A percentile compares a stretch with the other conserved stretches of the same genome.
Evolutionary conservation across 2,113 vertebrate genomes (phyloP).

Genomic region (Glareola pratincola): DNA sequence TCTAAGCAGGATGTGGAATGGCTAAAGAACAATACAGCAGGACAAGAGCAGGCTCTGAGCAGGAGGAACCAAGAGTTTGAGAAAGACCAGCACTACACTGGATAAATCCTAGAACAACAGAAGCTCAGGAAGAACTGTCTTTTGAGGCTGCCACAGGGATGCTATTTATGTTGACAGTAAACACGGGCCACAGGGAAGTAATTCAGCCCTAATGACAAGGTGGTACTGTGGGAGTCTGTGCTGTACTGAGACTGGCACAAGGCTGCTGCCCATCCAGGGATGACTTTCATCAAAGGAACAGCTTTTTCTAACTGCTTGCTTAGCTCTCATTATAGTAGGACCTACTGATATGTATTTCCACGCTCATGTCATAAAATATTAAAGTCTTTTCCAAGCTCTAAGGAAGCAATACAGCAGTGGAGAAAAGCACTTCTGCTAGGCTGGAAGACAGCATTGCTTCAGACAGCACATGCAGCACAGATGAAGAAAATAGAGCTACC

Average conservation of each 20-base stretch:
- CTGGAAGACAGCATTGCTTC: neutral
- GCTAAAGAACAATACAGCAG: neutral
- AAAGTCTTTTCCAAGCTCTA: neutral
- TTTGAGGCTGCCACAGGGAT: neutral
- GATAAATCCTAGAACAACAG: neutral
- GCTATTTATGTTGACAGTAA: neutral
- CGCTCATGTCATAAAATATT: neutral
- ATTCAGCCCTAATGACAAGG: neutral
- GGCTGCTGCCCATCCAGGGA: neutral
- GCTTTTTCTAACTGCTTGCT: neutral
- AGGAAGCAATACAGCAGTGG: neutral
- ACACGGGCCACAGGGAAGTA: neutral
- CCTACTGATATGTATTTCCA: neutral
- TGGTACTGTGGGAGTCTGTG: neutral
- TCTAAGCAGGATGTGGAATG: neutral
- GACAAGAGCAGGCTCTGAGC: neutral
- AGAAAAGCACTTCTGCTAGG: neutral
- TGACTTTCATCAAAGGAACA: neutral
- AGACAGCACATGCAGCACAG: neutral
- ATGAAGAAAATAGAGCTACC: neutral
- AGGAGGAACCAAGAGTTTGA: neutral
- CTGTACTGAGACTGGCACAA: neutral
- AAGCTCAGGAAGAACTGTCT: neutral
- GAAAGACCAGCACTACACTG: neutral
- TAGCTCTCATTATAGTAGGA: neutral